Evolutionary conservation across 1,140 invertebrate genomes (phyloP).

Genomic region (Danaus melanippus): DNA sequence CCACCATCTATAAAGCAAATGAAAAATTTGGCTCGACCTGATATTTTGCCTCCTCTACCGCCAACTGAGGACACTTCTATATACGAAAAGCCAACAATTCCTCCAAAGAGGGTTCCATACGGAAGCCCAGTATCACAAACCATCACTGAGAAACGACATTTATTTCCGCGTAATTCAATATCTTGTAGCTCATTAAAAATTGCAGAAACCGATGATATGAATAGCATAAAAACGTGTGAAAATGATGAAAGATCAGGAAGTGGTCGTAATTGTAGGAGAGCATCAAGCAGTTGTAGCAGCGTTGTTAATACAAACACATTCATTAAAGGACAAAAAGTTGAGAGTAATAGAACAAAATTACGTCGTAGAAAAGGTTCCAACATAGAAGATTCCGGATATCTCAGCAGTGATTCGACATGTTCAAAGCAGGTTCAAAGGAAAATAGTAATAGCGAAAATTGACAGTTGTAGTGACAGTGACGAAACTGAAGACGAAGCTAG

Average conservation of each 20-base stretch:
- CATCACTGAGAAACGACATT: conserved; percentile 13
- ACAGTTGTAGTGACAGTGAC: conserved; percentile 76
- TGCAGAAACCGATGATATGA: conserved; percentile 64
- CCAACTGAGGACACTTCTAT: conserved; percentile 67
- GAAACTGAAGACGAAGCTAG: conserved; percentile 84
- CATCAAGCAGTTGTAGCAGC: conserved; percentile 17
- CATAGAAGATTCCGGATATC: conserved; percentile 79
- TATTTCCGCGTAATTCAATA: conserved; percentile 25
- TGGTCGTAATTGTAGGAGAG: conserved; percentile 20
- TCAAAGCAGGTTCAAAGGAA: conserved; percentile 57
- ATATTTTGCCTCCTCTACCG: conserved; percentile 77
- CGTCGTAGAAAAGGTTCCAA: conserved; percentile 48
- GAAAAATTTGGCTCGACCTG: conserved; percentile 73
- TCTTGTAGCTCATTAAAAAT: conserved; percentile 52
- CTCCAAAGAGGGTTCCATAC: conserved; percentile 69
- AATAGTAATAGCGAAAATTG: conserved; percentile 52
- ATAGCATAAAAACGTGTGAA: conserved; percentile 7
- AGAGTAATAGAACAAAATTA: conserved; percentile 34
- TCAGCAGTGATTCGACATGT: conserved; percentile 82
- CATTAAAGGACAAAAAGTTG: conserved; percentile 37
- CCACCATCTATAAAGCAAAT: conserved; percentile 64
- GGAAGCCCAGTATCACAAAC: conserved; percentile 18
- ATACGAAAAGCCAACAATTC: conserved; percentile 75
- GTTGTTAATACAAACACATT: conserved; percentile 56
- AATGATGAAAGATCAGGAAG: conserved; percentile 5